phyloP scores from a whole-genome alignment of 2,888 invertebrate genomes.

The Pheosia tremula region DNA sequence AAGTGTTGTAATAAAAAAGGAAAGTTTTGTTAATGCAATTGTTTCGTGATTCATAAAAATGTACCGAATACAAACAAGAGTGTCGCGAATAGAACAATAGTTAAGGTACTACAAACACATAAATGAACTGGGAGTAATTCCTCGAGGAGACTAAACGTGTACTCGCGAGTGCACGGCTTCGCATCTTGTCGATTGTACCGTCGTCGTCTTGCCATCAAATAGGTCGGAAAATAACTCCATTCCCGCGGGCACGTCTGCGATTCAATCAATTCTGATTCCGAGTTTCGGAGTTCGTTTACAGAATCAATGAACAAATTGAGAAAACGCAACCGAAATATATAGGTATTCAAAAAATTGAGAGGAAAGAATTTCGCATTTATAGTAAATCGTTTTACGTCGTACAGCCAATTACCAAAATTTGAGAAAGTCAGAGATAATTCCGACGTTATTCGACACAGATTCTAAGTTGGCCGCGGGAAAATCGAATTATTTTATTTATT shows the following conservation, averaged over 20 bases:
- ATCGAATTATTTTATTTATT: conserved; percentile 16
- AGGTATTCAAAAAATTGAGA: conserved; percentile 52
- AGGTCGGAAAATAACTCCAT: conserved; percentile 80
- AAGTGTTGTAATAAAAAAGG: conserved; percentile 32
- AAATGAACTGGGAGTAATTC: conserved; percentile 79
- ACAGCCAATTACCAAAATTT: conserved; percentile 51
- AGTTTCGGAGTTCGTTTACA: conserved; percentile 81
- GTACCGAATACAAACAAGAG: conserved; percentile 53
- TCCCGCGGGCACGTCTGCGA: conserved; percentile 77
- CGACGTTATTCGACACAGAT: conserved; percentile 20
- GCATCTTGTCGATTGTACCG: conserved; percentile 52
- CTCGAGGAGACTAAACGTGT: conserved; percentile 74
- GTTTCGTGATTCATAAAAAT: conserved; percentile 54
- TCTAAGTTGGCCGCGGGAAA: conserved; percentile 21
- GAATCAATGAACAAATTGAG: conserved; percentile 62
- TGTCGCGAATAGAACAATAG: conserved; percentile 64
- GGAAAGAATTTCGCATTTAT: conserved; percentile 48
- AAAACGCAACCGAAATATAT: conserved; percentile 59
- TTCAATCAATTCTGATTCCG: conserved; percentile 82
- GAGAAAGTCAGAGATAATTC: conserved; percentile 36
- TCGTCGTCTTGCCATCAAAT: conserved; percentile 67
- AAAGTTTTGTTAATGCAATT: conserved; percentile 35
- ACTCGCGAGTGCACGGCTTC: conserved; percentile 52
- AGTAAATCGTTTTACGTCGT: conserved; percentile 55
- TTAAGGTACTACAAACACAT: conserved; percentile 63